These are phyloP conservation scores for Vidua chalybeata DNA, from an alignment of 2,113 vertebrate species.

Conservation along the genomic window DNA sequence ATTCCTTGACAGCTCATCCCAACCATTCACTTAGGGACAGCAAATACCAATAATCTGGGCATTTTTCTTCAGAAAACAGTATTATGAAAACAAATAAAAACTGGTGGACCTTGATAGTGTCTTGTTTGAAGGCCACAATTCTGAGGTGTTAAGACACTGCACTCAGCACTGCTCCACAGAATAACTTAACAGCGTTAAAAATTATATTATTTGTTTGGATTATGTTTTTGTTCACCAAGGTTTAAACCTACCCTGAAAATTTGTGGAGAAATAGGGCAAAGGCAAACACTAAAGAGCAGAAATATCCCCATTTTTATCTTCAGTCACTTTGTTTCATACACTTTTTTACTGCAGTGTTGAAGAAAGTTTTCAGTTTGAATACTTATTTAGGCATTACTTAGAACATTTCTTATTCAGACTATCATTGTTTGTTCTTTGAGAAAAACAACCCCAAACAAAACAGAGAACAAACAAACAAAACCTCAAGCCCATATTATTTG, in stretches of 20 bases:
- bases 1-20: not conserved
- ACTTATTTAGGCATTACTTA: not conserved
- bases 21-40: not conserved
- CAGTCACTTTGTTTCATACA: not conserved
- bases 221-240: not conserved
- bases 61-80: not conserved
- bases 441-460: not conserved
- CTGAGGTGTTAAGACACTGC: not conserved
- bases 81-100: not conserved
- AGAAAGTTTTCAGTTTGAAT: not conserved
- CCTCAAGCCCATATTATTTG: not conserved
- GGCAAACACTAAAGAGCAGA: not conserved
- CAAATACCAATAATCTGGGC: fast-evolving
- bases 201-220: not conserved
- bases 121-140: not conserved
- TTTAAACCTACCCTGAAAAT: not conserved
- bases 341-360: not conserved
- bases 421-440: not conserved
- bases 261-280: not conserved
- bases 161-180: not conserved
- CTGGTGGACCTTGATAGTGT: not conserved
- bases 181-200: not conserved
- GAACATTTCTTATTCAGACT: not conserved
- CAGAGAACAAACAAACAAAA: not conserved
- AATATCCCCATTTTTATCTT: not conserved